A percentile compares a stretch with the other conserved stretches of the same genome.
Evolutionary conservation across 2,113 vertebrate genomes (phyloP).

Genomic region (Leptodactylus fuscus): DNA sequence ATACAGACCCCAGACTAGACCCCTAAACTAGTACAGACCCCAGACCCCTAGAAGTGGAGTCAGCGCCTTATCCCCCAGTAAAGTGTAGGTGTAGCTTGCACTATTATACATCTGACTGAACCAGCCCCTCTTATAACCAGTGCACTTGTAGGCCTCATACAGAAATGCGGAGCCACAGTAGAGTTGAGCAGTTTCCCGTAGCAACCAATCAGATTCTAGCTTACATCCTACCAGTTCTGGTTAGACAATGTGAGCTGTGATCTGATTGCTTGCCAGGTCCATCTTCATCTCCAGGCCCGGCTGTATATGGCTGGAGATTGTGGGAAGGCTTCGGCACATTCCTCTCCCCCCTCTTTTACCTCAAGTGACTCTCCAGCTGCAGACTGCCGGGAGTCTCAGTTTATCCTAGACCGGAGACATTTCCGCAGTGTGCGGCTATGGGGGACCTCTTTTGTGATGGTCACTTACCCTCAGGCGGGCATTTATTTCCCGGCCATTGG

Average conservation of each 20-base stretch:
- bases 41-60: too few relatives aligned
- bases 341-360: slow-evolving; percentile 25
- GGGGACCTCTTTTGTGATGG: neutral
- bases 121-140: too few relatives aligned
- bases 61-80: too few relatives aligned
- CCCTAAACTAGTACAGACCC: too few relatives aligned
- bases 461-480: neutral
- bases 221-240: neutral
- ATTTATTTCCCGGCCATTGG: neutral
- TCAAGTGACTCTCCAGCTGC: slow-evolving; percentile 47
- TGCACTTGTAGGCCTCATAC: neutral
- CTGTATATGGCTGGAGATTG: neutral
- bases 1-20: too few relatives aligned
- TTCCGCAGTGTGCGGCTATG: neutral
- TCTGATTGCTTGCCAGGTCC: neutral
- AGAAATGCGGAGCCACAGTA: neutral
- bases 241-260: neutral
- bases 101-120: too few relatives aligned
- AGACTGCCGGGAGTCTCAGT: neutral
- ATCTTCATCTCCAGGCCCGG: neutral
- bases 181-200: neutral
- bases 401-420: neutral
- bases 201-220: neutral
- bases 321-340: neutral
- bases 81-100: too few relatives aligned